Evolutionary conservation across 2,797 vertebrate genomes (phyloP).

Genomic region (Acanthurus lineatus): DNA sequence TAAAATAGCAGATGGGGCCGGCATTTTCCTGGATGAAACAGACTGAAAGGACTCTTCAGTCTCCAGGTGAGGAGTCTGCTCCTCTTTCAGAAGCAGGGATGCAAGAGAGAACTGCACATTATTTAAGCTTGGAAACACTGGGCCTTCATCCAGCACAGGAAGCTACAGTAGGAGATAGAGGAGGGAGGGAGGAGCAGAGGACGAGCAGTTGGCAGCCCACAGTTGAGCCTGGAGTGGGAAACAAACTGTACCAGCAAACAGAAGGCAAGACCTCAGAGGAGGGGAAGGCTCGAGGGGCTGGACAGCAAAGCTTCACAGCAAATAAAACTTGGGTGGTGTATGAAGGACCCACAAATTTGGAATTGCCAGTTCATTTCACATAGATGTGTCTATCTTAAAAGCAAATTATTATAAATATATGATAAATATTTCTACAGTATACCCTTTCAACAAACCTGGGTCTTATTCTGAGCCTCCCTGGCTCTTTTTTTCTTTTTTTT

Average conservation of each 20-base stretch:
- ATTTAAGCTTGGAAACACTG: slow-evolving; percentile 77
- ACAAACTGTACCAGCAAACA: slow-evolving; percentile 82
- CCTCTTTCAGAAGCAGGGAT: slow-evolving; percentile 68
- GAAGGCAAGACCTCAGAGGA: slow-evolving; percentile 79
- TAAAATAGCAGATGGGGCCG: slow-evolving; percentile 80
- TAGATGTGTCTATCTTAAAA: neutral
- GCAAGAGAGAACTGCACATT: slow-evolving; percentile 76
- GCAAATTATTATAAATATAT: neutral
- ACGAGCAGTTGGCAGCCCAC: slow-evolving; percentile 73
- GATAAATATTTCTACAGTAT: neutral
- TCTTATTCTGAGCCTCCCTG: neutral
- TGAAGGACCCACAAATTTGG: slow-evolving; percentile 20
- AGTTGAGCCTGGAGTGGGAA: slow-evolving; percentile 70
- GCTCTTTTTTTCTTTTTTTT: too few relatives aligned
- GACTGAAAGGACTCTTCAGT: slow-evolving; percentile 71
- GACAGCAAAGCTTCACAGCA: slow-evolving; percentile 60
- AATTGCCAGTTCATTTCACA: neutral
- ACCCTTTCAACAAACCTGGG: neutral
- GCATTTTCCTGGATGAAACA: slow-evolving; percentile 62
- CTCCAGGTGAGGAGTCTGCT: slow-evolving; percentile 79
- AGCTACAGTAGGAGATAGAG: slow-evolving; percentile 67
- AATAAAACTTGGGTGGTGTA: slow-evolving; percentile 57
- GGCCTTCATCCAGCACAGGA: slow-evolving; percentile 73
- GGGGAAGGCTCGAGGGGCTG: slow-evolving; percentile 59
- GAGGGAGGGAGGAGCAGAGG: slow-evolving; percentile 62